Base-by-base conservation (phyloP, 2,888 invertebrate species). In the Hermaeophaga mercurialis region DNA sequence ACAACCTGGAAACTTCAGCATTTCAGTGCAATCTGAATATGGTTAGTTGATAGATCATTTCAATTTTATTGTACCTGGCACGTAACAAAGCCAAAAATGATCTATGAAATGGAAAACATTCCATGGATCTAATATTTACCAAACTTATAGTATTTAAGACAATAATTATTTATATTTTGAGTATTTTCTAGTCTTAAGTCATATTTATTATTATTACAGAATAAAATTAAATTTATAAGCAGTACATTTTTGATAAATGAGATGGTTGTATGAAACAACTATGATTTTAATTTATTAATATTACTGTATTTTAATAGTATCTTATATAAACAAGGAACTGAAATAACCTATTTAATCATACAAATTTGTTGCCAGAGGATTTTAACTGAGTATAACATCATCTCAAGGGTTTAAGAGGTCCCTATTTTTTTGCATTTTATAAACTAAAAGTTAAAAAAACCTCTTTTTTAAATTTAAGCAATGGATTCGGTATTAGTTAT, bases 11-110 rank as follows among this genome's bases (percentile, higher is more conserved):
- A 85, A 90, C 71, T 88, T 95, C 69, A 92, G 94, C 65, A 80
- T 95, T 36, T 92, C 94, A 9, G 86, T 95, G 56, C 94, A 94
- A 67, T 95, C 95, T 0, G 95, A 95, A 76, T 95, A 94, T 79
- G 94, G 95, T 67, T 90, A 81, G 79, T 6, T 34, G 3, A 22
- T 17, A 19, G 11, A n/a, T 2, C 15, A 36, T n/a, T 1, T 39
- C 14, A 14, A 12, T 31, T 14, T 47, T 18, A 6, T 34, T 26
- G 52, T 52, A 52, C 52, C 52, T 52, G 52, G 22, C 8, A 19
- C 15, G 52, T 43, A 52, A 44, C 52, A 17, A 52, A 43, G 43
- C 52, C 52, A 52, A 52, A 50, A 34, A 39, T 19, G 19, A 7
- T 14, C 15, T 33, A 44, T 18, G 33, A 43, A 14, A 44, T 24